phyloP scores from a whole-genome alignment of 2,797 vertebrate species.

The Pristis pectinata region DNA sequence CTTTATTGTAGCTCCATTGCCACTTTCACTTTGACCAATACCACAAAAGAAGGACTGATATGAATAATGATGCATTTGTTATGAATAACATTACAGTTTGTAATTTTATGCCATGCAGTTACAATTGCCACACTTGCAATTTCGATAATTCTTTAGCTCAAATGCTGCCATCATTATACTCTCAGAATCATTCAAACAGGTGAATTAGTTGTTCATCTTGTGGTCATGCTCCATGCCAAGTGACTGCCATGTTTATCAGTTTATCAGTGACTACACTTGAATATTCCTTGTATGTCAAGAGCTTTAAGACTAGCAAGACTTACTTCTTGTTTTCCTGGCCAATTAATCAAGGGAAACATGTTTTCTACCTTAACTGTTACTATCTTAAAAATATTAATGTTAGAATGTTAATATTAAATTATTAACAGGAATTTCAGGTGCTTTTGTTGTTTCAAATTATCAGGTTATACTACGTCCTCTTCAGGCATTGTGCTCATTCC shows the following conservation, averaged over 20 bases:
- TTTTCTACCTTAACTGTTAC: no score
- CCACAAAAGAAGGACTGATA: background rate
- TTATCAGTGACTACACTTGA: background rate
- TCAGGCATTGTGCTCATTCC: slow-evolving; percentile 88
- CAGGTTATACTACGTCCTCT: slow-evolving; percentile 86
- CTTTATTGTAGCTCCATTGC: background rate
- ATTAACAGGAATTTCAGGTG: background rate
- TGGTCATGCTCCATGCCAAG: background rate
- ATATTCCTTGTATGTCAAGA: background rate
- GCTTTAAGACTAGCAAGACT: background rate
- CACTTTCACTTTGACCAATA: background rate
- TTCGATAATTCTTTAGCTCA: background rate
- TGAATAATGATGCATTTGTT: background rate
- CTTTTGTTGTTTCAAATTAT: slow-evolving; percentile 38
- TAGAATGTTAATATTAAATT: no score
- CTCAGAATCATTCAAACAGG: background rate
- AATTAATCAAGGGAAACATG: no score
- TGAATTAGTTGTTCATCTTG: background rate
- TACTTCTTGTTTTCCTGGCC: background rate
- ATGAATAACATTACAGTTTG: background rate
- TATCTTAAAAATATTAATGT: no score
- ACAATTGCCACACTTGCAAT: background rate
- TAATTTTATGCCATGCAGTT: background rate
- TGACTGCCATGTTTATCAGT: background rate
- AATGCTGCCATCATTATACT: background rate